These are phyloP conservation scores for Cynocephalus volans DNA, from an alignment of 2,113 vertebrate species.

Conservation along the genomic window DNA sequence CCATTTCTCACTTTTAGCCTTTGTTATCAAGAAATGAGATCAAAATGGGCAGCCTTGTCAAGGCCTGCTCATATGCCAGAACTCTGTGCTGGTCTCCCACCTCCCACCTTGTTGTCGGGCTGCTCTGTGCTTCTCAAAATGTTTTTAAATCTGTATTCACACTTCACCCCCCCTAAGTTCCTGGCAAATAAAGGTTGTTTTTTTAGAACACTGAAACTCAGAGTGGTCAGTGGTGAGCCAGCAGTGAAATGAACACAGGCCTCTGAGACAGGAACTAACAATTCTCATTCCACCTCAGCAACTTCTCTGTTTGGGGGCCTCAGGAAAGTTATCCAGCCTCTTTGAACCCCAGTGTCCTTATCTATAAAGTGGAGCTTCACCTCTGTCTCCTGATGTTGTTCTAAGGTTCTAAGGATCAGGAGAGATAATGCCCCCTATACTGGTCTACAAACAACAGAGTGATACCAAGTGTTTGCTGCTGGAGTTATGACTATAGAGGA, in stretches of 20 bases:
- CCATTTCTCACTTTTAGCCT: neutral
- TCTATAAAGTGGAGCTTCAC: neutral
- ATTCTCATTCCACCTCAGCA: neutral
- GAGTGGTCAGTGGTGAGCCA: neutral
- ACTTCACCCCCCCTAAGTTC: neutral
- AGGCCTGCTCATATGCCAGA: neutral
- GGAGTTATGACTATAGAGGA: neutral
- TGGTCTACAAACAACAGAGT: neutral
- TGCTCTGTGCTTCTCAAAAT: neutral
- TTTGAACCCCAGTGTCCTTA: neutral
- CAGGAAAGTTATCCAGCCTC: neutral
- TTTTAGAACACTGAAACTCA: neutral
- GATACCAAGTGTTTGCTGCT: neutral
- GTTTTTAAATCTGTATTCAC: neutral
- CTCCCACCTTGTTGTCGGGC: too few species aligned
- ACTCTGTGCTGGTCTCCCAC: neutral
- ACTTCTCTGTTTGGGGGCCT: neutral
- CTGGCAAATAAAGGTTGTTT: neutral
- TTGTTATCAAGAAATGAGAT: conserved; percentile 1
- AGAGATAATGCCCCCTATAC: neutral
- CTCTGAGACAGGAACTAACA: neutral
- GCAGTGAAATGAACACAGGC: neutral
- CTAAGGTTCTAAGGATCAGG: neutral
- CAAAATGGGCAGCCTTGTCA: neutral
- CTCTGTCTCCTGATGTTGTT: neutral